Conservation (phyloP, 1,140 invertebrate species). For the Ceratoteleas bidentatus region DNA sequence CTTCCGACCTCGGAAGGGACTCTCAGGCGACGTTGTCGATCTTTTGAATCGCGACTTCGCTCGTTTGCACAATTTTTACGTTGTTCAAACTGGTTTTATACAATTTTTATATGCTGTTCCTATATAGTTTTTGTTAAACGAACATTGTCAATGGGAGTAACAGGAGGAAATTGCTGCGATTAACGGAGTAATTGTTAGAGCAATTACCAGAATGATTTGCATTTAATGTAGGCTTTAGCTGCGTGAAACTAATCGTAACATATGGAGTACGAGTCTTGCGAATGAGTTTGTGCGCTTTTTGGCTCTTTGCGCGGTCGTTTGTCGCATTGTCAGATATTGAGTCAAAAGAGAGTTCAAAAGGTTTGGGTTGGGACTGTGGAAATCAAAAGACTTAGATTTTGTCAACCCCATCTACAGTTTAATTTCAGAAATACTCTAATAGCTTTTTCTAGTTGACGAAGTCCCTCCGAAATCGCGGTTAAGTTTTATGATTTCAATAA, state of each 20-base stretch:
- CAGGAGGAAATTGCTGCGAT: neutral
- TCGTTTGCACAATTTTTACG: neutral
- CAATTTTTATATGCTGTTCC: constrained; percentile 1
- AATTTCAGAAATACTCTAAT: no score
- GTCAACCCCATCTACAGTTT: no score
- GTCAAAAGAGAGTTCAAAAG: neutral
- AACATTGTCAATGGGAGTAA: neutral
- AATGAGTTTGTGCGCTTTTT: constrained; percentile 13
- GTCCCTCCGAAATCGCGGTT: no score
- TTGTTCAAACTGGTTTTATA: neutral
- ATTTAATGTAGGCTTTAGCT: constrained; percentile 35
- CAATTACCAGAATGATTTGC: constrained; percentile 13
- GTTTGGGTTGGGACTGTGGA: no score
- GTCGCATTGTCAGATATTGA: constrained; percentile 15
- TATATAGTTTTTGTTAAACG: constrained; percentile 1
- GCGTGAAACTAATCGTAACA: constrained; percentile 24
- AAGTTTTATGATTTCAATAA: no score
- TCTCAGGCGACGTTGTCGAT: neutral
- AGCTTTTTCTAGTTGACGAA: no score
- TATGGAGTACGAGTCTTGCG: constrained; percentile 35
- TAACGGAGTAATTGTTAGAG: constrained; percentile 21
- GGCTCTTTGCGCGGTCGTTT: constrained; percentile 11
- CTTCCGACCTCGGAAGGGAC: neutral
- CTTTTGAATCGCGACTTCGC: neutral
- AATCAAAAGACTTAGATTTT: no score